Conservation (phyloP, 2,888 invertebrate genomes). For the Pinctada fucata region DNA sequence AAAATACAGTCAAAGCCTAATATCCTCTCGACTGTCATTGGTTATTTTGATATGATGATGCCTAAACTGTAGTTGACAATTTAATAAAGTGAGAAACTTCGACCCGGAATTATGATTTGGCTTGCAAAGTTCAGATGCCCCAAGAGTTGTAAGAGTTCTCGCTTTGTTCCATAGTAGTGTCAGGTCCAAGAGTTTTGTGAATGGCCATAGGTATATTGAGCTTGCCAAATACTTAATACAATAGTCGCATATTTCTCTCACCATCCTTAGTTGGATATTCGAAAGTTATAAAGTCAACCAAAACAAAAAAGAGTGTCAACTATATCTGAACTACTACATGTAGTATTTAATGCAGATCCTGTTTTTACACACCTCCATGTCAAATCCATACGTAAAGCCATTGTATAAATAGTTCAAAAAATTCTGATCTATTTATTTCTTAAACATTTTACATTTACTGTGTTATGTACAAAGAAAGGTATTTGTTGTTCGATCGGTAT, state of each 20-base stretch:
- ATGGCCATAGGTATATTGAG: conserved; percentile 32
- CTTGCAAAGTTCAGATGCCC: conserved; percentile 42
- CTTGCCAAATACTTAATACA: conserved; percentile 26
- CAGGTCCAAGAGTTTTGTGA: conserved; percentile 28
- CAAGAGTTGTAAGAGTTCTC: conserved; percentile 26
- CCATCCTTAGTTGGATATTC: conserved; percentile 12
- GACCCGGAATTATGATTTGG: conserved; percentile 30
- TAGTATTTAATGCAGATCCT: conserved; percentile 18
- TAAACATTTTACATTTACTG: not conserved
- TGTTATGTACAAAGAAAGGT: too few relatives aligned
- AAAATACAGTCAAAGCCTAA: conserved; percentile 17
- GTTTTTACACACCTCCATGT: conserved; percentile 15
- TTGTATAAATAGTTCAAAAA: conserved; percentile 25
- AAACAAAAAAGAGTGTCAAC: conserved; percentile 29
- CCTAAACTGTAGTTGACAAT: conserved; percentile 34
- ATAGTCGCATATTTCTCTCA: conserved; percentile 21
- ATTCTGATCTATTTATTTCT: not conserved
- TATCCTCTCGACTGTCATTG: conserved; percentile 29
- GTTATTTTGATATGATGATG: conserved; percentile 35
- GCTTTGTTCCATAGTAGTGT: conserved; percentile 31
- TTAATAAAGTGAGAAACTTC: conserved; percentile 26
- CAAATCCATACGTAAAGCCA: conserved; percentile 25
- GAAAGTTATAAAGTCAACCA: conserved; percentile 40
- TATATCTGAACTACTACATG: conserved; percentile 37
- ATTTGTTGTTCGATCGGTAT: too few relatives aligned